Base-by-base conservation (phyloP, 2,888 invertebrate genomes). In the Parascotia fuliginaria region DNA sequence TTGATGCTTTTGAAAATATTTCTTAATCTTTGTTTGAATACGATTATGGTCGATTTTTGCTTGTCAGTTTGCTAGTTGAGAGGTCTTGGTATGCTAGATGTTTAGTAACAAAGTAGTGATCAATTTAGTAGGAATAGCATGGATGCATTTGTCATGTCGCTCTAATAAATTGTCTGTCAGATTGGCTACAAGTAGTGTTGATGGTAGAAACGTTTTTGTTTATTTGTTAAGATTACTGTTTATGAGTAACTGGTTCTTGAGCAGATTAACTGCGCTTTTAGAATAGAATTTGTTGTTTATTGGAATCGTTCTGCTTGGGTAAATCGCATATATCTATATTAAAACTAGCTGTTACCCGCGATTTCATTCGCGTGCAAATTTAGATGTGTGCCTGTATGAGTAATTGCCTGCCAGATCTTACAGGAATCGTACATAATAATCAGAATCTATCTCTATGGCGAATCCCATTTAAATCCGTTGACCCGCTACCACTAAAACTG, bases 111-210 rank as follows among this genome's bases (percentile, higher is more conserved):
- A 70, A 77, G 75, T 72, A 65, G 64, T 66, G 57, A 70, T 75
- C 71, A 71, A 75, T 77, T 73, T 70, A 57, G 70, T 60, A 53
- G 55, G 65, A 64, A 61, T 65, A 60, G 55, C 42, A 61, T 59
- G 60, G 55, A 61, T 57, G 56, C 69, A 73, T 68, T 69, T 65
- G 66, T 68, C 67, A 70, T 65, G 76, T 75, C 73, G 41, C 32
- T 53, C 43, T 42, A 55, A 70, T 70, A 71, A 73, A 75, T 73
- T 60, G 67, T 38, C 70, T 70, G 76, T 67, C 75, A 60, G 68
- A 59, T 61, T 56, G 36, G 42, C 34, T 60, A 66, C 65, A 64
- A 63, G 62, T 60, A 55, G 61, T 66, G 73, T 59, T 61, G 53
- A 62, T 67, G 68, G 63, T 57, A 9, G 7, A 41, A 44, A 36